Evolutionary conservation across 2,888 invertebrate genomes (phyloP), one percentile per base, ranked within the genome.

Genomic region (Agrochola lychnidis): DNA sequence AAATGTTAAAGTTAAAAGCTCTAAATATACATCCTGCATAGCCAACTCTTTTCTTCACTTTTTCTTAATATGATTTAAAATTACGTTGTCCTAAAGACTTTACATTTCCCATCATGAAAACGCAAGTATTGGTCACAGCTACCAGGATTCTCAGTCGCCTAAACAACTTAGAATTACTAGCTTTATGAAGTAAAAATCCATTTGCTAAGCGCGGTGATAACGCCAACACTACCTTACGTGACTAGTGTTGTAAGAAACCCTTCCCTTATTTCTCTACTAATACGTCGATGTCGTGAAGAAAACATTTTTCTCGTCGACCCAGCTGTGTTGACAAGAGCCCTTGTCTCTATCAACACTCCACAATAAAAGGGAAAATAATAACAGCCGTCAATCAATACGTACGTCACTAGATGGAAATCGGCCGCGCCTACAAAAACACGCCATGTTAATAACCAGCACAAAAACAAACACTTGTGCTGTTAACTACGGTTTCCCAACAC

Each of bases 401-500:
- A 63, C 69, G 61, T 85, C 69, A 78, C 22, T 22, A 36, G n/a
- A 73, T 63, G n/a, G 61, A 73, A 72, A 51, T 57, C 74, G 61
- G 68, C 42, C 74, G 73, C 74, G 73, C 73, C 80, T 75, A 83
- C 51, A 10, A 25, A 36, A 75, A 62, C 71, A 71, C 75, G 78
- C 70, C 75, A 73, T 73, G 42, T 45, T 70, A 57, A 81, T 53
- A 45, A 64, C 10, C 53, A 72, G 61, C 68, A 76, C 16, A 86
- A 83, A 79, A 86, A 85, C 81, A 73, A 83, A 76, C 68, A 73
- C 51, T 84, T 73, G 25, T 48, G 56, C 53, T 72, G 70, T 68
- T 83, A 72, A 76, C 57, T 70, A 10, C 59, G 30, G 72, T 89
- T 90, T 89, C 89, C 68, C 88, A 89, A 86, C 87, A 79, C 83